Percentiles rank a stretch among this genome's conserved stretches.
Evolutionary conservation across 2,888 invertebrate species (phyloP).

Genomic region (Caenorhabditis sulstoni): DNA sequence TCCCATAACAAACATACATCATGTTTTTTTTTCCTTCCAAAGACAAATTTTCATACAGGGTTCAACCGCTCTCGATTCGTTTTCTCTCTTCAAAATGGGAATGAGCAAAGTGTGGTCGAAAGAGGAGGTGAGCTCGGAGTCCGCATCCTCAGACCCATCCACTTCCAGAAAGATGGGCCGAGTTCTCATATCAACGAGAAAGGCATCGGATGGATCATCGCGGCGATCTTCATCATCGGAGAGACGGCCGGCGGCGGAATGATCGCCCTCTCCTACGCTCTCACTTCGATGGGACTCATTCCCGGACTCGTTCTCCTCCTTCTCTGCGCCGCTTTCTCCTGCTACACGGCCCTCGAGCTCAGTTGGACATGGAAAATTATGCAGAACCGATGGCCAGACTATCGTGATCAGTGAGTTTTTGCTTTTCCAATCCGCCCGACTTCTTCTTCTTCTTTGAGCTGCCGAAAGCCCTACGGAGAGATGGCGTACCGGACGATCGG

Average conservation of each 20-base stretch:
- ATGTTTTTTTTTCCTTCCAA: slow-evolving; percentile 8
- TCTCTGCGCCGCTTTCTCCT: slow-evolving; percentile 48
- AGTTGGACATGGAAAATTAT: slow-evolving; percentile 64
- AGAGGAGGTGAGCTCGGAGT: slow-evolving; percentile 39
- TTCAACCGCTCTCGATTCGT: no score
- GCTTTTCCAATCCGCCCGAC: not conserved
- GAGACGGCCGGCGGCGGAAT: slow-evolving; percentile 68
- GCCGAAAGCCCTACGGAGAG: slow-evolving; percentile 65
- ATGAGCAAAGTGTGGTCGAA: slow-evolving; percentile 52
- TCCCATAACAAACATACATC: not conserved
- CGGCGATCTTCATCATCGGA: slow-evolving; percentile 62
- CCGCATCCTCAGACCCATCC: not conserved
- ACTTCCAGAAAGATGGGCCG: slow-evolving; percentile 38
- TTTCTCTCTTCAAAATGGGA: slow-evolving; percentile 24
- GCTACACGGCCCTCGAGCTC: slow-evolving; percentile 59
- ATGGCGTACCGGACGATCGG: slow-evolving; percentile 67
- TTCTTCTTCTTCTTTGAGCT: slow-evolving; percentile 27
- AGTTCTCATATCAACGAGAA: slow-evolving; percentile 60
- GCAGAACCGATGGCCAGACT: slow-evolving; percentile 65
- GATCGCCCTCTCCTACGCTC: slow-evolving; percentile 60
- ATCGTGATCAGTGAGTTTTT: slow-evolving; percentile 52
- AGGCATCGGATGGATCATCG: slow-evolving; percentile 65
- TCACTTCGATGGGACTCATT: slow-evolving; percentile 56
- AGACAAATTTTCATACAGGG: slow-evolving; percentile 8
- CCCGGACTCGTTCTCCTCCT: slow-evolving; percentile 53